Evolutionary conservation across 2,888 invertebrate genomes (phyloP).

Genomic region (Tyria jacobaeae): DNA sequence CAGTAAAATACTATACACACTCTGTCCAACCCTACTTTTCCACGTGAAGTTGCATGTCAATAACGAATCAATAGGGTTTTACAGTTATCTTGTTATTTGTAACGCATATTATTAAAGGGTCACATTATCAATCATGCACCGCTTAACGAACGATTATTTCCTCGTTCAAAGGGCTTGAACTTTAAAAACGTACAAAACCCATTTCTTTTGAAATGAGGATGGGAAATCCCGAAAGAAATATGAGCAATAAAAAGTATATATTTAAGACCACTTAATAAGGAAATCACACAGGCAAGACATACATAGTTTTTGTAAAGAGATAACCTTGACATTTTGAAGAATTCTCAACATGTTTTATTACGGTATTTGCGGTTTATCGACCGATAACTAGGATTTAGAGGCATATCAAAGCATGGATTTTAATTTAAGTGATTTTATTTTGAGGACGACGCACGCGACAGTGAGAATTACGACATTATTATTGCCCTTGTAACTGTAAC

Average conservation of each 20-base stretch:
- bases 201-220: neutral
- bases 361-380: neutral
- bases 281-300: neutral
- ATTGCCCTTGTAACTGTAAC: too few relatives aligned
- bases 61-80: too few relatives aligned
- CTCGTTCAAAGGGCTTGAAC: neutral
- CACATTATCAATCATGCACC: too few relatives aligned
- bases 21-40: too few relatives aligned
- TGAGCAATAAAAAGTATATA: neutral
- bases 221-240: neutral
- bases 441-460: too few relatives aligned
- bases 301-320: neutral
- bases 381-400: neutral
- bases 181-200: neutral
- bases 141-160: neutral
- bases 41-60: too few relatives aligned
- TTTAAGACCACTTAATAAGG: neutral
- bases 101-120: too few relatives aligned
- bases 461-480: too few relatives aligned
- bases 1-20: too few relatives aligned
- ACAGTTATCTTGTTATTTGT: too few relatives aligned
- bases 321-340: neutral
- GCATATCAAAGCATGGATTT: neutral
- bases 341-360: neutral
- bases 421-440: neutral